Base-by-base conservation (phyloP, 2,113 vertebrate genomes). In the Alouatta palliata region DNA sequence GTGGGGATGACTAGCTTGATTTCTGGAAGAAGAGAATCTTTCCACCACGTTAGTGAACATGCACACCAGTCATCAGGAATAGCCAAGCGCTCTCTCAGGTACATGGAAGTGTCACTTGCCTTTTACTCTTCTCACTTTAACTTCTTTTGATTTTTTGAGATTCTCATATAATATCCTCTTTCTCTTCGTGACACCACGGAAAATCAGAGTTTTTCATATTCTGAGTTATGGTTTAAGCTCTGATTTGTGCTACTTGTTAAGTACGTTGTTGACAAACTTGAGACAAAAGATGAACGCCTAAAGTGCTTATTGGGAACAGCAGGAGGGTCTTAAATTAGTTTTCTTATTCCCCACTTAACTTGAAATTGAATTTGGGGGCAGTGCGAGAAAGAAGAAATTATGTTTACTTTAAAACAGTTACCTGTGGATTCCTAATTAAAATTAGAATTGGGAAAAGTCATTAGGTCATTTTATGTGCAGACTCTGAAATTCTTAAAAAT, bases 101-200 rank as follows among this genome's bases (percentile, higher is more conserved):
- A 17, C 1, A 0, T 0, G 1, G 0, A 4, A 20, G 32, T 45
- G 43, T 37, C 8, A 0, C 5, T 23, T 12, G 2, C 40, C n/a
- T 43, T 47, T 16, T 32, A 16, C 0, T 21, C 12, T 70, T 54
- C 47, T 37, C 12, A 2, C 25, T 37, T 73, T 23, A 32, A 37
- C 37, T 25, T 47, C 45, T 81, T 54, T 79, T 37, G 32, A 6
- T 35, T 70, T 79, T 73, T 75, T 47, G 43, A 23, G 70, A 6
- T 43, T 79, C 75, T 76, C 32, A 20, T 43, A 1, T 20, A 7
- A 17, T 56, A 77, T 87, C 52, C 47, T 82, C 71, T 68, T 81
- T 73, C 87, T 45, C 83, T 83, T 84, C 49, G 19, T 32, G 35
- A 47, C 4, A 0, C 32, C 49, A 21, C 14, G 27, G 30, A 70